Base-by-base conservation (phyloP, 2,113 vertebrate genomes). In the Hydrochoerus hydrochaeris region DNA sequence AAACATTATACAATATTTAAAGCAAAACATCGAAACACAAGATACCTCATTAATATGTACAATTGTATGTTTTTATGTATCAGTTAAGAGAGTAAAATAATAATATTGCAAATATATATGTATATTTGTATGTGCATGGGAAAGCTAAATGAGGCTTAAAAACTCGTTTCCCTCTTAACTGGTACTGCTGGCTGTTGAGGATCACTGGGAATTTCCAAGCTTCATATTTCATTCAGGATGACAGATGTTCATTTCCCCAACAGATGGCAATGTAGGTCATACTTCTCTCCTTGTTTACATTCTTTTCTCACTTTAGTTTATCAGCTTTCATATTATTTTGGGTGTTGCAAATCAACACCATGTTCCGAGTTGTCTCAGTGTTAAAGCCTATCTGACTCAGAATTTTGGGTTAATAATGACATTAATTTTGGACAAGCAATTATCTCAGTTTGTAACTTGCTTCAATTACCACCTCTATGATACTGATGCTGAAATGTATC, bases 191-290 rank as follows among this genome's bases (percentile, higher is more conserved):
- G 73, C 58, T 85, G 6, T 58, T 85, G 91, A 71, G 46, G 95
- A 65, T 96, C 80, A 58, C 30, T 73, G 88, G 91, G 82, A 92
- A 85, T 90, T 96, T 96, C 28, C 73, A 94, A 69, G 67, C 41
- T 90, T 88, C 90, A 73, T 85, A 30, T 82, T 95, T 96, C 91
- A 52, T 73, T 97, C 89, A 94, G 17, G 32, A 49, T 86, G 97
- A 91, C 85, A 97, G 91, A 96, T 90, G 83, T 91, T 93, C 44
- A 57, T 81, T 90, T 92, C 32, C 24, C 90, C 73, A 85, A 90
- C 80, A 97, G 91, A 96, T 88, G 89, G 93, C 58, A 97, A 95
- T 90, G 26, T 97, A 89, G 96, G 95, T 97, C 93, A 92, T 52
- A 69, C 8, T 77, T 94, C 65, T 94, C 19, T 93, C n/a, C 75